Evolutionary conservation across 1,140 invertebrate species (phyloP).

Genomic region (Nymphalis io): DNA sequence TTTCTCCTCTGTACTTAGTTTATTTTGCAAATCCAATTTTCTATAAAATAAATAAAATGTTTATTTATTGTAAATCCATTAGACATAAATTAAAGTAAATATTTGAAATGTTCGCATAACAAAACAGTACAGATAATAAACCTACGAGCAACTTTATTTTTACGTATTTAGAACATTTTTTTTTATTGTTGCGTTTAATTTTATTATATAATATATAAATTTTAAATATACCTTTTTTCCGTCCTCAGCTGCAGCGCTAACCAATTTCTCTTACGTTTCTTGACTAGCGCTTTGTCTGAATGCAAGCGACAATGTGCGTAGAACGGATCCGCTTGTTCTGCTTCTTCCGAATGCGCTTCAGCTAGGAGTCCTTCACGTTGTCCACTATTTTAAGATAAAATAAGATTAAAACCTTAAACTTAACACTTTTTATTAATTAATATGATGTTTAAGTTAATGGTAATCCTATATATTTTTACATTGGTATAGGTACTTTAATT

Average conservation of each 20-base stretch:
- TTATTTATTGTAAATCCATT: constrained; percentile 11
- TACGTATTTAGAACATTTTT: too few species aligned
- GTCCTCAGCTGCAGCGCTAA: constrained; percentile 92
- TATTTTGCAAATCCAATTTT: constrained; percentile 68
- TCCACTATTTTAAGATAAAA: constrained; percentile 84
- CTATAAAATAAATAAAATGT: constrained; percentile 41
- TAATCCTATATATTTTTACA: too few species aligned
- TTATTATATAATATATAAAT: background rate
- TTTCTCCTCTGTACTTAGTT: constrained; percentile 84
- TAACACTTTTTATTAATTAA: too few species aligned
- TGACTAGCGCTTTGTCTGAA: constrained; percentile 90
- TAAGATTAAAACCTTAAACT: background rate
- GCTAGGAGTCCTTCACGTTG: constrained; percentile 95
- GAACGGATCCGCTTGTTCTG: constrained; percentile 97
- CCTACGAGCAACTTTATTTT: too few species aligned
- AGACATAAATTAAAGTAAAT: too few species aligned
- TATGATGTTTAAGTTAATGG: too few species aligned
- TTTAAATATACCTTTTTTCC: constrained; percentile 81
- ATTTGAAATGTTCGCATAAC: too few species aligned
- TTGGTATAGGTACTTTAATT: too few species aligned
- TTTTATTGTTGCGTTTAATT: too few species aligned
- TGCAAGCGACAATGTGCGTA: constrained; percentile 97
- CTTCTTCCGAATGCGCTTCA: constrained; percentile 95
- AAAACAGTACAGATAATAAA: too few species aligned
- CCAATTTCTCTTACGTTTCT: constrained; percentile 92